phyloP scores from a whole-genome alignment of 2,888 invertebrate species.

The Limnephilus lunatus region DNA sequence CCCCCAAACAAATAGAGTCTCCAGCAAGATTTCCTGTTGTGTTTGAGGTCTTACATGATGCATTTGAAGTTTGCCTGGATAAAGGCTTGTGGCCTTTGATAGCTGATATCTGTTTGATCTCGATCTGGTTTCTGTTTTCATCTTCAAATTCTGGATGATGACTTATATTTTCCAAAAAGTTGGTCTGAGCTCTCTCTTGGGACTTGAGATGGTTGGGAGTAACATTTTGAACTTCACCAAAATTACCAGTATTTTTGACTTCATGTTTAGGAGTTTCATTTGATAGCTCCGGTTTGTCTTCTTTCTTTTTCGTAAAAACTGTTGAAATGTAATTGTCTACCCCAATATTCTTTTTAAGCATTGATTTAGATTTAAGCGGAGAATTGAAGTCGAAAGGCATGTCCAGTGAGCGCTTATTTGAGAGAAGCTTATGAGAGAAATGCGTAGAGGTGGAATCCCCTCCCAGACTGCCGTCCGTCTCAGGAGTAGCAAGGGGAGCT shows the following conservation, averaged over 20 bases:
- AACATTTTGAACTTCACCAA: constrained; percentile 70
- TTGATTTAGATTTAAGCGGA: constrained; percentile 77
- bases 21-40: constrained; percentile 60
- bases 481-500: constrained; percentile 80
- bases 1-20: constrained; percentile 55
- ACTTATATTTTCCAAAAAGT: constrained; percentile 75
- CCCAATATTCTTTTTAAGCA: constrained; percentile 82
- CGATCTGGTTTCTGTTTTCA: constrained; percentile 76
- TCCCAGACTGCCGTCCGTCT: constrained; percentile 79
- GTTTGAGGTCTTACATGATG: constrained; percentile 69
- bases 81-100: constrained; percentile 83
- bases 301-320: constrained; percentile 77
- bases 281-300: constrained; percentile 67
- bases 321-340: constrained; percentile 86
- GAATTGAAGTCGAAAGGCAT: constrained; percentile 72
- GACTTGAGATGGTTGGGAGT: constrained; percentile 74
- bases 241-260: constrained; percentile 66
- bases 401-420: constrained; percentile 73
- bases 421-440: constrained; percentile 74
- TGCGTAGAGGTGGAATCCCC: constrained; percentile 78
- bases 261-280: constrained; percentile 63
- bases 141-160: constrained; percentile 76
- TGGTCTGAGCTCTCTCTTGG: constrained; percentile 75
- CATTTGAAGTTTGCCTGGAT: constrained; percentile 80
- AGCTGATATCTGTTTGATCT: constrained; percentile 75